Conservation (phyloP, 2,888 invertebrate species). For the Ernsta delagoae region DNA sequence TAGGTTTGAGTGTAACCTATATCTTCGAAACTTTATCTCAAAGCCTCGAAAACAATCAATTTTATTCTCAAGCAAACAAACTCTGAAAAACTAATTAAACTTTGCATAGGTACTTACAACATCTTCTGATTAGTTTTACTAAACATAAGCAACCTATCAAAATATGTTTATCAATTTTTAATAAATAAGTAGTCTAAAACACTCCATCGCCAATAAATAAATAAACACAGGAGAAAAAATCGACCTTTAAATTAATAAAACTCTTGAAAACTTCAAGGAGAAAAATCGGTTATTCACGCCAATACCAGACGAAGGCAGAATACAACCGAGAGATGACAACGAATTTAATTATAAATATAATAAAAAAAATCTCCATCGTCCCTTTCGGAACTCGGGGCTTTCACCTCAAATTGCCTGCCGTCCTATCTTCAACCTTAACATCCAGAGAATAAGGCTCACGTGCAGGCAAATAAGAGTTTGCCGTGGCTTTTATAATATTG, state of each 20-base stretch:
- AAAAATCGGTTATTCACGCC: conserved; percentile 74
- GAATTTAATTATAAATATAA: conserved; percentile 84
- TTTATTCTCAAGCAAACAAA: too few species aligned
- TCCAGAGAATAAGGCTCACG: conserved; percentile 43
- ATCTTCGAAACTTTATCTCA: too few species aligned
- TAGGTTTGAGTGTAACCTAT: too few species aligned
- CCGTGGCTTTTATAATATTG: conserved; percentile 70
- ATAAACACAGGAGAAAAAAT: conserved; percentile 23
- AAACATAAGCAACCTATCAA: too few species aligned
- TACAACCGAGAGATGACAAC: conserved; percentile 77
- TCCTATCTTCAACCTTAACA: conserved; percentile 62
- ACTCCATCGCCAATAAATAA: too few species aligned
- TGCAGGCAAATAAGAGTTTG: conserved; percentile 51
- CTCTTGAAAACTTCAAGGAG: conserved; percentile 60
- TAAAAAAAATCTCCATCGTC: conserved; percentile 76
- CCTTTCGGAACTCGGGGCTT: conserved; percentile 66
- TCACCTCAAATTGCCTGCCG: conserved; percentile 51
- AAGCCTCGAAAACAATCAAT: too few species aligned
- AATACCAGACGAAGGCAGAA: conserved; percentile 76
- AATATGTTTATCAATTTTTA: too few species aligned
- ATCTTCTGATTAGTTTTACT: too few species aligned
- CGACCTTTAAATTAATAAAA: conserved; percentile 63
- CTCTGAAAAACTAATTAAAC: too few species aligned
- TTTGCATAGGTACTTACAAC: too few species aligned
- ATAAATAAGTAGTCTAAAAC: too few species aligned